Conservation (phyloP, 1,140 invertebrate species). For the Dinothrombium tinctorium region DNA sequence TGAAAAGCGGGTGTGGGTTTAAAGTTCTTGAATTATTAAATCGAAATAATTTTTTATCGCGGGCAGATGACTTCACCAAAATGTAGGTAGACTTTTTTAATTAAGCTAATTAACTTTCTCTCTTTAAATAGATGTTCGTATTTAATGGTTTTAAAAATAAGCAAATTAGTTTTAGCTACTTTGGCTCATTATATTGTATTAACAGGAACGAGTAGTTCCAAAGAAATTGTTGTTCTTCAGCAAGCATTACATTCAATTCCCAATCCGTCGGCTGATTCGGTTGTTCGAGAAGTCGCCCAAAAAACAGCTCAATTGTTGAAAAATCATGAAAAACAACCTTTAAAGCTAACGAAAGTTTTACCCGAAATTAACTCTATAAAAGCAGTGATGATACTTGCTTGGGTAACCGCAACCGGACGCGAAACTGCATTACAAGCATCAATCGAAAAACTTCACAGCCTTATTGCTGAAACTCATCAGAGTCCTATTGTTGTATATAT, state of each 20-base stretch:
- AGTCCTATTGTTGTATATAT: constrained; percentile 22
- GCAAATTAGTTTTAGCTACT: constrained; percentile 56
- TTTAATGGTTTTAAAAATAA: constrained; percentile 60
- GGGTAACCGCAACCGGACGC: constrained; percentile 8
- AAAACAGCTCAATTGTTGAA: constrained; percentile 1
- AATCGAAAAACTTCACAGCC: constrained; percentile 12
- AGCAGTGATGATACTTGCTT: constrained; percentile 4
- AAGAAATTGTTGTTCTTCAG: background rate
- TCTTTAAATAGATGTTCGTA: constrained; percentile 39
- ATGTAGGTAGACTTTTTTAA: constrained; percentile 22
- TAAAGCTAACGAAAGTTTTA: background rate
- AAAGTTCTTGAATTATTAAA: constrained; percentile 58
- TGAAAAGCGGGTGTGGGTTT: constrained; percentile 54
- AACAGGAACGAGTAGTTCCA: constrained; percentile 18
- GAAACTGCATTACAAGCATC: constrained; percentile 8
- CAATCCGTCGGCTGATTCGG: background rate
- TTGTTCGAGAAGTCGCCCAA: background rate
- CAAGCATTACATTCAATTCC: background rate
- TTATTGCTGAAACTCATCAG: constrained; percentile 12
- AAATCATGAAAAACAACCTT: background rate
- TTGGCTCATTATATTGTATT: constrained; percentile 33
- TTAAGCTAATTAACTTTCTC: background rate
- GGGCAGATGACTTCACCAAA: constrained; percentile 52
- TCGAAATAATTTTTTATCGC: constrained; percentile 61
- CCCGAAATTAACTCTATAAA: constrained; percentile 3